Evolutionary conservation across 2,113 vertebrate species (phyloP), one percentile per base, ranked within the genome.

Genomic region (Sinosuthora webbiana): DNA sequence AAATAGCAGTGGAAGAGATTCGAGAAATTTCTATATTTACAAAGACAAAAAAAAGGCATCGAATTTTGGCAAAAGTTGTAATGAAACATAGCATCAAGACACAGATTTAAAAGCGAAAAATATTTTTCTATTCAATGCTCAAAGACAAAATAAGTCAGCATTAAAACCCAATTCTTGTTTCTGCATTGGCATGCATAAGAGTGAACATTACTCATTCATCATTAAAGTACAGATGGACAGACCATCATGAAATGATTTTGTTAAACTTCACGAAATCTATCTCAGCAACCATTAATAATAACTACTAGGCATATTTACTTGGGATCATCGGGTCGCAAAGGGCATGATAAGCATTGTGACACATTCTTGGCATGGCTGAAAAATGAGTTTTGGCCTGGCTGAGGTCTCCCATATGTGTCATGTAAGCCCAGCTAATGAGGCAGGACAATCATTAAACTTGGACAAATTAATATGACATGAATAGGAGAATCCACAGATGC

Each of bases 341-440:
- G 31, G 19, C 39, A 19, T 7, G 7, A 69, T 37, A 91, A 91
- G 89, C n/a, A 76, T 1, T 24, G 33, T 53, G 27, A 83, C 19
- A 73, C 1, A 0, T 62, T 89, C 45, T 57, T 91, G 89, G 67
- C 56, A 50, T 50, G 70, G 42, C 9, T 69, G 37, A 83, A 59
- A 90, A 95, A 90, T 33, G 7, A 80, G 23, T 87, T 91, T 83
- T 95, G 83, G 59, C 70, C 65, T 63, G 19, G 30, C 16, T 89
- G 87, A 95, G 15, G 42, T 80, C 63, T 87, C 50, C 49, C 84
- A 85, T 95, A 91, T 79, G 71, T 79, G 50, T 53, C 27, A 71
- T 87, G 64, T 31, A 90, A 91, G 75, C 47, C 70, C 53, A 94
- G 78, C 59, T 94, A 95, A 94, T 83, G 84, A 96, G 81, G 81